Conservation (phyloP, 2,797 vertebrate genomes). For the Meriones psammophilus region DNA sequence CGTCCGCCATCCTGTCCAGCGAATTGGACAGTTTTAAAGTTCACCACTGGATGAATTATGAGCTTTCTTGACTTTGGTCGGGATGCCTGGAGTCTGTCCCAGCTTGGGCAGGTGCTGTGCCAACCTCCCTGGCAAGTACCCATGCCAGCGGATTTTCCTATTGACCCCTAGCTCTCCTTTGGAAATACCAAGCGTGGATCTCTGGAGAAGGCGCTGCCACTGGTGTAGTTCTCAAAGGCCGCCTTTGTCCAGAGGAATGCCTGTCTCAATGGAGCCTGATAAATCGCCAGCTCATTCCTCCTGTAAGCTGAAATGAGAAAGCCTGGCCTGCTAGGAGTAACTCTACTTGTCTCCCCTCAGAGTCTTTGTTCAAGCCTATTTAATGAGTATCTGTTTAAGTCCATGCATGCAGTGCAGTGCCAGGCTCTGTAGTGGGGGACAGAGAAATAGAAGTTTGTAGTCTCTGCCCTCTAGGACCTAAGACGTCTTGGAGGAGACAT, state of each 20-base stretch:
- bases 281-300: conserved; percentile 70
- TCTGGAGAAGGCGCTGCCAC: conserved; percentile 63
- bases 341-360: conserved; percentile 57
- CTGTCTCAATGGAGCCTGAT: conserved; percentile 54
- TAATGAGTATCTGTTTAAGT: conserved; percentile 62
- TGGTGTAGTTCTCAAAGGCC: conserved; percentile 58
- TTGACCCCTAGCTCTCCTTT: conserved; percentile 74
- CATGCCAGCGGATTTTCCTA: conserved; percentile 54
- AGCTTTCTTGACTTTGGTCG: conserved; percentile 73
- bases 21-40: conserved; percentile 62
- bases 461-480: not conserved
- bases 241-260: conserved; percentile 76
- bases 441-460: not conserved
- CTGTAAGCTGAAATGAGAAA: conserved; percentile 66
- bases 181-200: conserved; percentile 65
- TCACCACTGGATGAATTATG: conserved; percentile 67
- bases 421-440: not conserved
- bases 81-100: conserved; percentile 73
- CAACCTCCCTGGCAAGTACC: conserved; percentile 66
- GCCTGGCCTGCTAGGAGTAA: conserved; percentile 12
- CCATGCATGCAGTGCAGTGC: not conserved
- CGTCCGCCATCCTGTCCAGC: not conserved
- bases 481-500: conserved; percentile 6
- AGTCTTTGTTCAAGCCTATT: conserved; percentile 1
- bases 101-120: conserved; percentile 75